A percentile compares a stretch with the other conserved stretches of the same genome.
Evolutionary conservation across 2,113 vertebrate genomes (phyloP).

Genomic region (Heterochromis multidens): DNA sequence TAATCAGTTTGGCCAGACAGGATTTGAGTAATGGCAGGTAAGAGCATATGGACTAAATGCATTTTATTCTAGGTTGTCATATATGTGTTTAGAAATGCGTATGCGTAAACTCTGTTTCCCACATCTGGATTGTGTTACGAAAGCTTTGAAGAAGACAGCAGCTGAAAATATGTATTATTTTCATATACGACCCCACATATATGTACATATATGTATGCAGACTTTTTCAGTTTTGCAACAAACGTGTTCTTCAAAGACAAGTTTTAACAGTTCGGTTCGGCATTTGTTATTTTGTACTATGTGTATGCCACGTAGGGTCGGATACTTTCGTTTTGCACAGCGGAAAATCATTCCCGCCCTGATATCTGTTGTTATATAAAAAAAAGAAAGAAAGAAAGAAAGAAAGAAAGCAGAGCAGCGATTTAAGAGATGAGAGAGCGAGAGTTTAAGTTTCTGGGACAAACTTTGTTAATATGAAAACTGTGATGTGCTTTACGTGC

Average conservation of each 20-base stretch:
- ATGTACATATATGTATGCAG: too few species aligned
- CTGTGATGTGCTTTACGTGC: background rate
- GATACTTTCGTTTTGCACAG: background rate
- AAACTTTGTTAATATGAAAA: background rate
- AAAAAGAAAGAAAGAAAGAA: background rate
- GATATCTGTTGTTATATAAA: background rate
- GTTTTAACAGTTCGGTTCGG: background rate
- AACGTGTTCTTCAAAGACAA: background rate
- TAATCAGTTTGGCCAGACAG: background rate
- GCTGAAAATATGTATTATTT: background rate
- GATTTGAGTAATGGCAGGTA: slow-evolving; percentile 21
- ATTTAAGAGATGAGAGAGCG: background rate
- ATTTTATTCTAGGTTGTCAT: background rate
- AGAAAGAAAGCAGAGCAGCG: background rate
- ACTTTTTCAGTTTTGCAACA: background rate
- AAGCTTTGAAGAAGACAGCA: background rate
- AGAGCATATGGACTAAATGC: background rate
- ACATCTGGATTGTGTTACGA: rapidly evolving
- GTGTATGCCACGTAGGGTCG: background rate
- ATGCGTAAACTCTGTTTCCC: background rate
- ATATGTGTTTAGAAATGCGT: background rate
- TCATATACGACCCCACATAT: too few species aligned
- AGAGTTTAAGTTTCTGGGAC: background rate
- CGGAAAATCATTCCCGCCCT: background rate
- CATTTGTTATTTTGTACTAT: background rate